These are phyloP conservation scores for Thaumatotibia leucotreta DNA, from an alignment of 1,140 invertebrate species.

Conservation along the genomic window DNA sequence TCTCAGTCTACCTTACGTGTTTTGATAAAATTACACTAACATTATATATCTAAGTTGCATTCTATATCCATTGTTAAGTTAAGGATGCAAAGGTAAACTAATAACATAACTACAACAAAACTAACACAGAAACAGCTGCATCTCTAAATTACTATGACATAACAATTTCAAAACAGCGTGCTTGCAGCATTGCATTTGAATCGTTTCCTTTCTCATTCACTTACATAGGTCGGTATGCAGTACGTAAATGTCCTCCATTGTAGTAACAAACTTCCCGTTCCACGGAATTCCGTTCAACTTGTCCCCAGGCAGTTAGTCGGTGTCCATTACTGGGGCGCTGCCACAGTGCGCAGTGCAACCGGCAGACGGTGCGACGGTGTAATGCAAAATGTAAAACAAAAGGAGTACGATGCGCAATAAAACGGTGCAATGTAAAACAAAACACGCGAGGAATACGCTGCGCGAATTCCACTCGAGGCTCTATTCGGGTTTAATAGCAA, in stretches of 20 bases:
- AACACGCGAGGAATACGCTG: background rate
- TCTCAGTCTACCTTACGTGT: no score
- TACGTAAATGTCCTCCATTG: background rate
- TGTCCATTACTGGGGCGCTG: background rate
- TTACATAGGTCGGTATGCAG: background rate
- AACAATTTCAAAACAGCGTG: background rate
- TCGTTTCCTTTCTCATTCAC: background rate
- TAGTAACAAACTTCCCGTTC: background rate
- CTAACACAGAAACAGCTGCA: background rate
- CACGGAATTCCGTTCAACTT: background rate
- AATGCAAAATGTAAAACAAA: background rate
- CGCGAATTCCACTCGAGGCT: background rate
- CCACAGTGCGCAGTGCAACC: background rate
- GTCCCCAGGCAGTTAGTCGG: background rate
- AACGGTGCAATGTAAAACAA: background rate
- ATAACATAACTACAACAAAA: no score
- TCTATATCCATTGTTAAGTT: no score
- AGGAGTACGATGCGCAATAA: background rate
- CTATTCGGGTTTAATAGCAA: background rate
- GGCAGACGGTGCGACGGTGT: background rate
- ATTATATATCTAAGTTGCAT: no score
- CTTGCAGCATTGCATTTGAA: no score
- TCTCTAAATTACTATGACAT: background rate
- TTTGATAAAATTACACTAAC: no score
- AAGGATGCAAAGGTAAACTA: no score